phyloP scores from a whole-genome alignment of 2,888 invertebrate species.

The Baronia brevicornis region DNA sequence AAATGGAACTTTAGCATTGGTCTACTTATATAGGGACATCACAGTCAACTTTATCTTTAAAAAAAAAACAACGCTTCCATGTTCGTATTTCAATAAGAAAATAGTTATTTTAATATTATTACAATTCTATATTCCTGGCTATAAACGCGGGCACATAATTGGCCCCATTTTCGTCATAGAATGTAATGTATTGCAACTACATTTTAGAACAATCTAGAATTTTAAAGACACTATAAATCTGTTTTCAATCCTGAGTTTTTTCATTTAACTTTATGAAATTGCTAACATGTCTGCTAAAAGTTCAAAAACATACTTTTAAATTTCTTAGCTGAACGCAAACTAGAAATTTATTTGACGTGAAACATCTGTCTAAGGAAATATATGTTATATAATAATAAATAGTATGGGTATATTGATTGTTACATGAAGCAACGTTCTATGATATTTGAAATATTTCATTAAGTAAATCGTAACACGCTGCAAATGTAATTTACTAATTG shows the following conservation, averaged over 20 bases:
- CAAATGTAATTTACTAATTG: constrained; percentile 7
- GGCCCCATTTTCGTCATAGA: constrained; percentile 15
- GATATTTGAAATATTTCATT: constrained; percentile 8
- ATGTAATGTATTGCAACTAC: constrained; percentile 13
- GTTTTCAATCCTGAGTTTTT: constrained; percentile 8
- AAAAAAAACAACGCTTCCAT: too few relatives aligned
- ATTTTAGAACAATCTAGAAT: constrained; percentile 10
- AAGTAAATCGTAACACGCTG: constrained; percentile 10
- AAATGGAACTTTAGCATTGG: too few relatives aligned
- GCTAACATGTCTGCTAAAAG: too few relatives aligned
- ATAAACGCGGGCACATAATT: constrained; percentile 13
- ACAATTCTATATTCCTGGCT: constrained; percentile 10
- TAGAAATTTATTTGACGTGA: too few relatives aligned
- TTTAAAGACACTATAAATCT: constrained; percentile 11
- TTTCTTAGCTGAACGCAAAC: too few relatives aligned
- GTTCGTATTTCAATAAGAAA: constrained; percentile 4
- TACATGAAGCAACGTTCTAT: too few relatives aligned
- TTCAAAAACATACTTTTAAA: too few relatives aligned
- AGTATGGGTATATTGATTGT: constrained; percentile 3
- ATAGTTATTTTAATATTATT: constrained; percentile 6
- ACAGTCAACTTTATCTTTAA: too few relatives aligned
- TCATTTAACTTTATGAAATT: too few relatives aligned
- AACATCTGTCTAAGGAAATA: constrained; percentile 9
- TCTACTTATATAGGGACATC: too few relatives aligned
- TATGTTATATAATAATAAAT: constrained; percentile 5